Conservation (phyloP, 1,140 invertebrate species). For the Habropoda laboriosa region DNA sequence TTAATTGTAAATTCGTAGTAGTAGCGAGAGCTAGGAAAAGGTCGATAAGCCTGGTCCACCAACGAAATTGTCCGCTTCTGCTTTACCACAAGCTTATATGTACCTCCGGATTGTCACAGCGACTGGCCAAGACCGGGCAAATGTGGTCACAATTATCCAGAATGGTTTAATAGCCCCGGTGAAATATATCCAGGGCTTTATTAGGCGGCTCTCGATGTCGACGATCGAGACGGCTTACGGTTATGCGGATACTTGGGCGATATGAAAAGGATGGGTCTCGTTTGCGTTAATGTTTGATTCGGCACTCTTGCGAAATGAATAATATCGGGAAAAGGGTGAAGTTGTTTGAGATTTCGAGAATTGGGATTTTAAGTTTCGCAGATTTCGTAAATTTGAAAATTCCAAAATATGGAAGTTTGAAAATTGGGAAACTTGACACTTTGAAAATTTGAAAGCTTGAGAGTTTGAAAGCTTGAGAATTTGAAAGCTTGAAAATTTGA, state of each 20-base stretch:
- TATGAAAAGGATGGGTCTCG: background rate
- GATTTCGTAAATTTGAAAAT: no score
- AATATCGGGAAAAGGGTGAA: no score
- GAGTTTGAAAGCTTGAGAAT: no score
- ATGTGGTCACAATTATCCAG: slow-evolving; percentile 19
- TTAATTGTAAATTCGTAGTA: slow-evolving; percentile 26
- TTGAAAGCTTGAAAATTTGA: no score
- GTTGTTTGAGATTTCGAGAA: no score
- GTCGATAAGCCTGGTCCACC: background rate
- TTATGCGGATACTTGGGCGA: background rate
- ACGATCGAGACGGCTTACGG: background rate
- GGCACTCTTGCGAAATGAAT: no score
- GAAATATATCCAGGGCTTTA: background rate
- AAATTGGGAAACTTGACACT: no score
- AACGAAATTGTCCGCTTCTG: background rate
- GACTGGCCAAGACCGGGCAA: no score
- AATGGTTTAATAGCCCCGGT: background rate
- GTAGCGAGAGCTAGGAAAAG: background rate
- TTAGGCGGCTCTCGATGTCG: background rate
- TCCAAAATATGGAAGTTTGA: background rate
- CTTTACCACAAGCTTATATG: slow-evolving; percentile 2
- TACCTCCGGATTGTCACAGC: background rate
- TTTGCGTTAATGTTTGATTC: background rate
- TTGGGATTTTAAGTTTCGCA: no score
- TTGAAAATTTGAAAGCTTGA: no score